These are phyloP conservation scores for Mythimna ferrago DNA, from an alignment of 2,888 invertebrate genomes.

Conservation along the genomic window DNA sequence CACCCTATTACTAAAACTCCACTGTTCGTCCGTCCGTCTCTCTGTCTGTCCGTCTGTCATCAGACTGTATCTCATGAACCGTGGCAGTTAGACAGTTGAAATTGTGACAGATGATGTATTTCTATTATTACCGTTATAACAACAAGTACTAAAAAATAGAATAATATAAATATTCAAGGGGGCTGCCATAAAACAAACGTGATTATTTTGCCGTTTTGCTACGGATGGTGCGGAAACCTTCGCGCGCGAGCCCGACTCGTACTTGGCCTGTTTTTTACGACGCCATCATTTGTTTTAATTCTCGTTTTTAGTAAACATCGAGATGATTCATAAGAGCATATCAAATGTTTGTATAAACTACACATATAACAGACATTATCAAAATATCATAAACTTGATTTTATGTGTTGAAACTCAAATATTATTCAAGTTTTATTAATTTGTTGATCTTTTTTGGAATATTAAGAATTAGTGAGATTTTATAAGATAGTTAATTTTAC, in stretches of 20 bases:
- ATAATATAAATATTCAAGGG: no score
- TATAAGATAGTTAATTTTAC: neutral
- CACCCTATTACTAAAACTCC: no score
- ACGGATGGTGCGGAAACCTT: no score
- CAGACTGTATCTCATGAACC: no score
- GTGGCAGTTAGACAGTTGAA: no score
- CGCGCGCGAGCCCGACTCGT: no score
- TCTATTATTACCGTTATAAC: no score
- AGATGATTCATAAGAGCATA: slow-evolving; percentile 45
- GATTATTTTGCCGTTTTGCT: neutral
- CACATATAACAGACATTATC: slow-evolving; percentile 18
- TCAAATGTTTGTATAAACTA: slow-evolving; percentile 23
- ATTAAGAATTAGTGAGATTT: slow-evolving; percentile 5
- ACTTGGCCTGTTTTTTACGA: slow-evolving; percentile 30
- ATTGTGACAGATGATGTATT: no score
- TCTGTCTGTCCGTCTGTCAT: no score
- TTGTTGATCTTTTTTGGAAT: slow-evolving; percentile 1
- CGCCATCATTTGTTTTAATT: slow-evolving; percentile 51
- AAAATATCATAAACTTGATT: slow-evolving; percentile 23
- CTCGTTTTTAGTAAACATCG: slow-evolving; percentile 37
- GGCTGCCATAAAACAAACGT: no score
- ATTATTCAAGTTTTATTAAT: slow-evolving; percentile 31
- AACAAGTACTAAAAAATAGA: no score
- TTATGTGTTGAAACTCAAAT: slow-evolving; percentile 19
- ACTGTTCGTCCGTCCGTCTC: no score